Evolutionary conservation across 2,888 invertebrate species (phyloP).

Genomic region (Nomada fabriciana): DNA sequence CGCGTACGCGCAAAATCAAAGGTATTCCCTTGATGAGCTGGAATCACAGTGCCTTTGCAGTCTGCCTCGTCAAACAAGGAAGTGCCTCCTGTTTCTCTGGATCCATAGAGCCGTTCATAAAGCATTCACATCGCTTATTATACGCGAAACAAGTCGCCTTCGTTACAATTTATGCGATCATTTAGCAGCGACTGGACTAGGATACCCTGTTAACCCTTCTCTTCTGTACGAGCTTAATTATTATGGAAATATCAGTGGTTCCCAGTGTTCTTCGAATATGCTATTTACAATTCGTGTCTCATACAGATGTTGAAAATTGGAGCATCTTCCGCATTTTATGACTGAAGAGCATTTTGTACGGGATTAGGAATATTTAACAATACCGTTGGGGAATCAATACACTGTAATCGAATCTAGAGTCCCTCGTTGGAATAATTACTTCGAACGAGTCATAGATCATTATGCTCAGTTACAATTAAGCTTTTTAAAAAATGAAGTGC

Average conservation of each 20-base stretch:
- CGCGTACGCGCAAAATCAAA: not conserved
- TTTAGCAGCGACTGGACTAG: not conserved
- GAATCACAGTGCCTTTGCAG: not conserved
- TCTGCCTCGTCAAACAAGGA: slow-evolving; percentile 1
- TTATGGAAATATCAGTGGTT: not conserved
- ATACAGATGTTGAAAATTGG: too few relatives aligned
- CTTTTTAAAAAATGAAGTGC: slow-evolving; percentile 1
- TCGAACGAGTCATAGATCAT: not conserved
- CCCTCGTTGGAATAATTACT: slow-evolving; percentile 23
- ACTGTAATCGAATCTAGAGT: not conserved
- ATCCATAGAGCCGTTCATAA: not conserved
- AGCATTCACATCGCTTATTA: slow-evolving; percentile 10
- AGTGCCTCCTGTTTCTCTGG: slow-evolving; percentile 27
- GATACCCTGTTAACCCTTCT: not conserved
- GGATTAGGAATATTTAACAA: not conserved
- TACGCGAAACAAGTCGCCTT: not conserved
- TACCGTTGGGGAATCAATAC: not conserved
- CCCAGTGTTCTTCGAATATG: not conserved
- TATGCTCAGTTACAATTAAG: not conserved
- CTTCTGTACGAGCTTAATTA: not conserved
- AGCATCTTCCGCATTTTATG: too few relatives aligned
- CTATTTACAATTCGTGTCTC: not conserved
- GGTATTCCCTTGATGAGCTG: not conserved
- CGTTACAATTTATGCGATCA: slow-evolving; percentile 9
- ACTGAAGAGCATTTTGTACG: not conserved